Evolutionary conservation across 2,888 invertebrate species (phyloP), one percentile per base, ranked within the genome.

Genomic region (Rotaria magnacalcarata): DNA sequence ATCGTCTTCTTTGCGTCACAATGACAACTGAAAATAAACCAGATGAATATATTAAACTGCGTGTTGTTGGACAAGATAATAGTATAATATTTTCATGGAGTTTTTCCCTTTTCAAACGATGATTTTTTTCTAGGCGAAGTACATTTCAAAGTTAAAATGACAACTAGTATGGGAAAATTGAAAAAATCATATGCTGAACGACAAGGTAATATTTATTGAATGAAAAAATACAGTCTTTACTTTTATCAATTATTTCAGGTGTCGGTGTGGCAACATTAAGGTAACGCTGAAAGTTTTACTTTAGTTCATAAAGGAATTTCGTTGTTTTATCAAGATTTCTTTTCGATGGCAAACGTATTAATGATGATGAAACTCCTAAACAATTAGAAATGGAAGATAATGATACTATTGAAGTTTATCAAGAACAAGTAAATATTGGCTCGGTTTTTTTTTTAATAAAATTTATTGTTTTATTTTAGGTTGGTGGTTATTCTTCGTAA

Each of bases 131-230:
- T 34, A 67, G 67, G 75, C 89, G 94, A 94, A 92, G 94, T 94
- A 87, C 94, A 94, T 89, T 94, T 94, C 90, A 93, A 94, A 89
- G 94, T 94, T 86, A 94, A 94, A 91, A 93, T 93, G 93, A 93
- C 94, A 85, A 94, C 94, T 85, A 93, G 93, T 89, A 94, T 94
- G 93, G 93, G 93, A 52, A 94, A 94, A 90, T 91, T 94, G 88
- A 94, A 94, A 91, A 94, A 94, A 89, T 93, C 93, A 1, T 94
- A 94, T 90, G 93, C 94, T 89, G 94, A 94, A 89, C 92, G 94
- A 89, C 93, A 94, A 84, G 85, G 84, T 41, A 80, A 34, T 11
- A 34, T 4, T 27, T 5, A 11, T 67, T 67, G 2, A 34, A 14
- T 4, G 4, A 67, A 27, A 34, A 34, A 34, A 34, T 34, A 34